Percentiles rank a stretch among this genome's conserved stretches.
phyloP scores from a whole-genome alignment of 2,888 invertebrate species.

The Odontothrips loti region DNA sequence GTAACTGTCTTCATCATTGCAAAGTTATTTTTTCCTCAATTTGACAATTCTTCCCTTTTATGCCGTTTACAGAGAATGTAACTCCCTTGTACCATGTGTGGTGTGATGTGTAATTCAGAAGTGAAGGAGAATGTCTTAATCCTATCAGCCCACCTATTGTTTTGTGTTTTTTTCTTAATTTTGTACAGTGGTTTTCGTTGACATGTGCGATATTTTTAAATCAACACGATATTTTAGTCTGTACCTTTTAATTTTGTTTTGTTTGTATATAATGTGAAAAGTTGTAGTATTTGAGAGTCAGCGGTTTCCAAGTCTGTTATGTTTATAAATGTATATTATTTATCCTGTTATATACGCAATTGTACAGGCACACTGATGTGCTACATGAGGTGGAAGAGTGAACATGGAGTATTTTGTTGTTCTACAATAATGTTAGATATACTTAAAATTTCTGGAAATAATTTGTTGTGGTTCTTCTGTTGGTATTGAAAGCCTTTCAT shows the following conservation, averaged over 20 bases:
- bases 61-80: no score
- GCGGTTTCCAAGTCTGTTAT: conserved; percentile 17
- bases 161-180: neutral
- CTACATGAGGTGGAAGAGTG: neutral
- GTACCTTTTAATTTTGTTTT: neutral
- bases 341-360: conserved; percentile 4
- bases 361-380: conserved; percentile 13
- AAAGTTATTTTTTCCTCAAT: no score
- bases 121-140: neutral
- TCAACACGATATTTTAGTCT: neutral
- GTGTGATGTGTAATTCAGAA: neutral
- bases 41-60: no score
- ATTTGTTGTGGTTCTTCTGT: neutral
- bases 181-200: conserved; percentile 3
- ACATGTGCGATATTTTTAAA: conserved; percentile 19
- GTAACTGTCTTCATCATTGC: no score
- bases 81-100: no score
- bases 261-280: conserved; percentile 20
- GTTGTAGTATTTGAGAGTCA: conserved; percentile 3
- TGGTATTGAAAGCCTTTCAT: neutral
- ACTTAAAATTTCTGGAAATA: neutral
- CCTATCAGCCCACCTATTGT: neutral
- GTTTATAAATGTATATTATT: conserved; percentile 25
- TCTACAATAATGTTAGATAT: neutral
- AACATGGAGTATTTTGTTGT: conserved; percentile 20